Evolutionary conservation across 1,140 invertebrate species (phyloP).

Genomic region (Drosophila novamexicana): DNA sequence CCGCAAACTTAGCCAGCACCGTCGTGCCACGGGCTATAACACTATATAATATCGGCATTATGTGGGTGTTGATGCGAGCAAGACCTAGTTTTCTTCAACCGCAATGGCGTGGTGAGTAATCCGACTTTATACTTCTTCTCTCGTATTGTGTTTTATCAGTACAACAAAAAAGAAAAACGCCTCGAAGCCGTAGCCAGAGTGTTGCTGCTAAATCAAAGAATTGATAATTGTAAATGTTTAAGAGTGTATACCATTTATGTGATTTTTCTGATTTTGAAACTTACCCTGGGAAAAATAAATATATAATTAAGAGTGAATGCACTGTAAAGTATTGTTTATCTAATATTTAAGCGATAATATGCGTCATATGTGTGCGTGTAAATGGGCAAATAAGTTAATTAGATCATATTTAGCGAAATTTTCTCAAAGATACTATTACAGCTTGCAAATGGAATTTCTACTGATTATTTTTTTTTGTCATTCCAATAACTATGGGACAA

Average conservation of each 20-base stretch:
- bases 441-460: background rate
- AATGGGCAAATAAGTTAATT: background rate
- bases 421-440: background rate
- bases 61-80: slow-evolving; percentile 36
- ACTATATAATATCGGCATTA: slow-evolving; percentile 95
- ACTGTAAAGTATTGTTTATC: slow-evolving; percentile 5
- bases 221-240: background rate
- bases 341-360: slow-evolving; percentile 15
- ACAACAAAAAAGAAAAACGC: slow-evolving; percentile 1
- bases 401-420: background rate
- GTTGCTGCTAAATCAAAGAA: slow-evolving; percentile 9
- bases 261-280: background rate
- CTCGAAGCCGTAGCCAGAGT: background rate
- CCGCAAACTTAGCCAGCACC: slow-evolving; percentile 94
- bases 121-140: slow-evolving; percentile 13
- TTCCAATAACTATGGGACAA: slow-evolving; percentile 4
- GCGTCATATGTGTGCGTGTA: background rate
- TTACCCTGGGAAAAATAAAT: slow-evolving; percentile 17
- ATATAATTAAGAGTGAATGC: background rate
- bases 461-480: background rate
- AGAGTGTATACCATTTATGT: background rate
- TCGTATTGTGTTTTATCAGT: slow-evolving; percentile 34
- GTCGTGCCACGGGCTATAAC: slow-evolving; percentile 94
- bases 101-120: slow-evolving; percentile 22
- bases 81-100: slow-evolving; percentile 16